Base-by-base conservation (phyloP, 2,113 vertebrate species). In the Leiothrix lutea region DNA sequence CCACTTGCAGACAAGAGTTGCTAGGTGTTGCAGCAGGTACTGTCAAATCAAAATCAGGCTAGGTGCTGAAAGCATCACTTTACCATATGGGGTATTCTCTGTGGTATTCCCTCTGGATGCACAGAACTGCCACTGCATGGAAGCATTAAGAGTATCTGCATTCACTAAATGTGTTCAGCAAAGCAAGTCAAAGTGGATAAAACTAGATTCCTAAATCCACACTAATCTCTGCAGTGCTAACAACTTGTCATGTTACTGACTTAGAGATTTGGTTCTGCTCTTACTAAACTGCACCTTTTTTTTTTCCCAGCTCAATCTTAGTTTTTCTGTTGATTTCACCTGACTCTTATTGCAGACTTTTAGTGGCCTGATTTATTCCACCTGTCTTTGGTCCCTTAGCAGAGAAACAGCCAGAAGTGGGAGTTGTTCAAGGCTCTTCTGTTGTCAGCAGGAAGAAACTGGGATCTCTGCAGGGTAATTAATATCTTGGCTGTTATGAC, bases 21-120 rank as follows among this genome's bases (percentile, higher is more conserved):
- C 92, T 98, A 58, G 97, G 98, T 95, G 95, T 97, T 96, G 98
- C 98, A 72, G 98, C 97, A 80, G 98, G 97, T 8, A 88, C 97
- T 86, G 97, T 98, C 53, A n/a, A n/a, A 94, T 98, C 66, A 91
- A 97, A 86, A 98, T 99, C 96, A 97, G 98, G 89, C 94, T 98
- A n/a, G 98, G 96, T 84, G 97, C 98, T 62, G 96, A 97, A 95
- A 97, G 97, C 98, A 95, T 53, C 13, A 15, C 26, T 75, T 91
- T 35, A 16, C 3, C 2, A 25, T 45, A 18, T 3, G 2, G 51
- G 58, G 21, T 82, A 57, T 21, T 70, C 56, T 60, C 48, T 50
- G 58, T 38, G 25, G 18, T 18, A 6, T 36, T 78, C 42, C 24
- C 36, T 66, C 60, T 73, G n/a, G n/a, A n/a, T n/a, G n/a, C 36